These are phyloP conservation scores for Acleris holmiana DNA, from an alignment of 2,888 invertebrate genomes.

Conservation along the genomic window DNA sequence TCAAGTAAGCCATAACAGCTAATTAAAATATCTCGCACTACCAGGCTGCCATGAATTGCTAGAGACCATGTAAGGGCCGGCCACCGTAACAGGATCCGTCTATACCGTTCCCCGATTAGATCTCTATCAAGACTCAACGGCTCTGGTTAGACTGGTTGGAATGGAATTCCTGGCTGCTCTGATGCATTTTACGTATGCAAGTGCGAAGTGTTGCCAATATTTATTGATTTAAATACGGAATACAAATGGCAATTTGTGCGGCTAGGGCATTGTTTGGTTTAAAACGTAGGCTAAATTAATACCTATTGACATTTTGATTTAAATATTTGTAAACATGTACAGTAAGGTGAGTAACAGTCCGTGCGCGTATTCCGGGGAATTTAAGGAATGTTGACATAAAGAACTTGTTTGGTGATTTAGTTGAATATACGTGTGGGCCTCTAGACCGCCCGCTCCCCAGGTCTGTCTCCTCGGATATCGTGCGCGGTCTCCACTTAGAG, in stretches of 20 bases:
- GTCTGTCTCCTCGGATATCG: no score
- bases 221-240: neutral
- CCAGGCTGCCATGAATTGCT: slow-evolving; percentile 44
- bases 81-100: slow-evolving; percentile 19
- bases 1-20: slow-evolving; percentile 44
- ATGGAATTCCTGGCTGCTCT: slow-evolving; percentile 19
- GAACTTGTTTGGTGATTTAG: no score
- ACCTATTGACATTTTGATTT: no score
- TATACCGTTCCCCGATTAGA: slow-evolving; percentile 8
- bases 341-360: no score
- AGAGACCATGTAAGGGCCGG: slow-evolving; percentile 21
- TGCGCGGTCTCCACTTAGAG: no score
- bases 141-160: slow-evolving; percentile 10
- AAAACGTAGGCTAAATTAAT: neutral
- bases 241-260: neutral
- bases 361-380: no score
- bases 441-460: no score
- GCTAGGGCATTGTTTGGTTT: neutral
- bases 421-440: no score
- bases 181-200: slow-evolving; percentile 21
- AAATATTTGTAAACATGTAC: no score
- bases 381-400: no score
- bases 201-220: slow-evolving; percentile 16
- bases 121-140: slow-evolving; percentile 16
- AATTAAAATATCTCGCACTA: slow-evolving; percentile 55